Base-by-base conservation (phyloP, 92 coral and sea anemone genomes). In the Isaurus tuberculatus region DNA sequence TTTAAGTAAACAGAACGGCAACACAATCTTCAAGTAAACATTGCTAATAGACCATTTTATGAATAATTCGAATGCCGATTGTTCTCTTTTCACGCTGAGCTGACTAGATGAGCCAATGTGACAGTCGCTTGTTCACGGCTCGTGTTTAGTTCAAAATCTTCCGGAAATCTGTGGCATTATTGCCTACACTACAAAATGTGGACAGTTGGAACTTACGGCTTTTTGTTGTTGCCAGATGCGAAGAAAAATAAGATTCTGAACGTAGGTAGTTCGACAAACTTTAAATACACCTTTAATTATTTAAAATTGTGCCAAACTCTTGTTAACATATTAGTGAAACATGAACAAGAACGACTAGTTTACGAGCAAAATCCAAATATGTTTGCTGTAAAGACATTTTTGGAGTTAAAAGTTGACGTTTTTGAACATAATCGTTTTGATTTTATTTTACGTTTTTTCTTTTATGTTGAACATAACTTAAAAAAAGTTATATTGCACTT, bases 51-150 rank as follows among this genome's bases (percentile, higher is more conserved):
- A 22, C 22, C 82, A 77, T 58, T 57, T 72, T 77, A 77, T 77
- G 82, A 67, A 77, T 77, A 58, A 77, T 77, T 77, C 82, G 69
- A 77, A 77, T 77, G 25, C 70, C 82, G 36, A 77, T 77, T 77
- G 82, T 77, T 77, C 69, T 77, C 31, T 17, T 23, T 77, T 77
- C 68, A 58, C 82, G 70, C 22, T 57, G 82, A 51, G 23, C 53
- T 77, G 82, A 77, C 58, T 31, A 75, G 29, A 36, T 75, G 67
- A 75, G 30, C 46, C 26, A 53, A 57, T 34, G 48, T 58, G 44
- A 42, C 49, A 34, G 26, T 60, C 3, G 30, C 7, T 36, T 61
- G n/a, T 57, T 22, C 53, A 26, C 34, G 31, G 27, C 81, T 57
- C 51, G 57, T 31, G 32, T 37, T 75, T 75, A 32, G 31, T 33